Conservation (phyloP, 2,113 vertebrate genomes). For the Harpagus bidentatus region DNA sequence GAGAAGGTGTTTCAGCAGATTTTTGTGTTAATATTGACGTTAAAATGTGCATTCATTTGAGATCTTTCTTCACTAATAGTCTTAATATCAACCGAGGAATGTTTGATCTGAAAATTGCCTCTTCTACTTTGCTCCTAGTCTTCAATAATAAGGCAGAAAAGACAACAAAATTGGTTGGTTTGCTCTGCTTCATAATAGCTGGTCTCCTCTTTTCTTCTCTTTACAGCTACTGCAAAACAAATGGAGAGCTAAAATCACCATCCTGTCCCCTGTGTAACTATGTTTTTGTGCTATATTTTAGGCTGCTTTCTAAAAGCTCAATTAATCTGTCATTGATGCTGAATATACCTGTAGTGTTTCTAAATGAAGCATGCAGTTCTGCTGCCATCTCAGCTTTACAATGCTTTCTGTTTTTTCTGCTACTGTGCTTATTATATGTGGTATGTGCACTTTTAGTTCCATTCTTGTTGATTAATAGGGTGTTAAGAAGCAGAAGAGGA, state of each 20-base stretch:
- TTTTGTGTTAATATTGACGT: not conserved
- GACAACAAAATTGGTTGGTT: not conserved
- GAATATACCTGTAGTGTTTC: not conserved
- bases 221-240: not conserved
- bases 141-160: not conserved
- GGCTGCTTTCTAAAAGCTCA: not conserved
- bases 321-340: not conserved
- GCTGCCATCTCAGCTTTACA: not conserved
- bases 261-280: not conserved
- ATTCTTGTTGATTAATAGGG: not conserved
- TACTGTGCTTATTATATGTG: not conserved
- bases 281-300: not conserved
- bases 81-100: not conserved
- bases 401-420: not conserved
- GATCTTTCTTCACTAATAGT: not conserved
- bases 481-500: not conserved
- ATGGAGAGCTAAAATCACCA: not conserved
- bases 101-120: not conserved
- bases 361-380: not conserved
- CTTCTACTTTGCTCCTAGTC: not conserved
- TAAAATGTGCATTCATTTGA: not conserved
- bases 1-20: not conserved
- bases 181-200: not conserved
- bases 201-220: not conserved
- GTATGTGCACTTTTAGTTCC: not conserved